These are phyloP conservation scores for Silurus aristotelis DNA, from an alignment of 2,797 vertebrate species.

Conservation along the genomic window DNA sequence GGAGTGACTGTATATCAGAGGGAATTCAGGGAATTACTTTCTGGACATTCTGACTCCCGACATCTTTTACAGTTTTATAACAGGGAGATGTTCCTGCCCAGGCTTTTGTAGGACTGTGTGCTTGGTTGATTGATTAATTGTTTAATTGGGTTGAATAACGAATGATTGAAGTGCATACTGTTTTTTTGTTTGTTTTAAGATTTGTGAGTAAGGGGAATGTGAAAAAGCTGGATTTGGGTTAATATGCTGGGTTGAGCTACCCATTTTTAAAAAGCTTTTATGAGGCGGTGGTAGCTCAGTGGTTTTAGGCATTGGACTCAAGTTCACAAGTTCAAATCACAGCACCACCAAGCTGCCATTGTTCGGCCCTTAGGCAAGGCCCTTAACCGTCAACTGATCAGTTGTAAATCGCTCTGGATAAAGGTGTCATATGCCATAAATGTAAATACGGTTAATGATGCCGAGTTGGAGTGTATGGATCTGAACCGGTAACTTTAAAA, in stretches of 20 bases:
- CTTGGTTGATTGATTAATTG: neutral
- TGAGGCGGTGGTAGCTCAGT: too few species aligned
- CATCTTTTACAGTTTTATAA: neutral
- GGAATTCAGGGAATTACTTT: slow-evolving; percentile 22
- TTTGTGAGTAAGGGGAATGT: too few species aligned
- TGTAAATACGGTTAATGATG: neutral
- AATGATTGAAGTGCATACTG: neutral
- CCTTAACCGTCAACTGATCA: too few species aligned
- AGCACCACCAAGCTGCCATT: too few species aligned
- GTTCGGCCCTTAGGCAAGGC: too few species aligned
- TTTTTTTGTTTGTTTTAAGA: neutral
- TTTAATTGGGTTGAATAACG: too few species aligned
- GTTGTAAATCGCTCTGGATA: neutral
- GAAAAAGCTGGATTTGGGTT: neutral
- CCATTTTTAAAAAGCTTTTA: too few species aligned
- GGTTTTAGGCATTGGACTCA: too few species aligned
- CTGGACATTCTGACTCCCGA: slow-evolving; percentile 1
- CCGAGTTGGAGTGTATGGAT: too few species aligned
- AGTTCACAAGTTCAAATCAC: too few species aligned
- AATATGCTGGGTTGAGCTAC: neutral
- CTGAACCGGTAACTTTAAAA: neutral
- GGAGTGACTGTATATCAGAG: slow-evolving; percentile 16
- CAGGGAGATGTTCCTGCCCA: neutral
- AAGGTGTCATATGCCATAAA: too few species aligned
- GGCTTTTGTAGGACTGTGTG: neutral